phyloP scores from a whole-genome alignment of 2,888 invertebrate species.

The Sarcophaga caerulescens region DNA sequence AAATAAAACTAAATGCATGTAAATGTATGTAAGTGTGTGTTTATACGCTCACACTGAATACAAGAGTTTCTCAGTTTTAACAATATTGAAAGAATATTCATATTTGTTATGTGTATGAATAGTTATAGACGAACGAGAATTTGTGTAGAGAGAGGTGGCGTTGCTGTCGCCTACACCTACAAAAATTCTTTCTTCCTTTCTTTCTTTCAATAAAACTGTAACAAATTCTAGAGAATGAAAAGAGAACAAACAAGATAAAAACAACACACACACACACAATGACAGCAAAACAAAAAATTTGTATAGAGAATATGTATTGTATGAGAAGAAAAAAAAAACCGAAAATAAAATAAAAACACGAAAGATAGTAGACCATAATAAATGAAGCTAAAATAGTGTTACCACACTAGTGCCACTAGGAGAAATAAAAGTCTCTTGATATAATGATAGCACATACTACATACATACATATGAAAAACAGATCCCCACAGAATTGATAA shows the following conservation, averaged over 20 bases:
- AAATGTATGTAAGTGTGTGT: background rate
- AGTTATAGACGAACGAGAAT: background rate
- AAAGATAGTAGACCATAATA: constrained; percentile 70
- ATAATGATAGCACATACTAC: constrained; percentile 22
- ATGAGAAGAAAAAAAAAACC: background rate
- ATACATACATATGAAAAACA: background rate
- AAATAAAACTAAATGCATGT: background rate
- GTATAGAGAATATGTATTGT: background rate
- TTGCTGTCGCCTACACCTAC: constrained; percentile 17
- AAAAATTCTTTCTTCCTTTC: constrained; percentile 20
- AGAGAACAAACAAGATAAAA: constrained; percentile 39
- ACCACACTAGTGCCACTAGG: constrained; percentile 64
- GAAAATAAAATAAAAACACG: constrained; percentile 47
- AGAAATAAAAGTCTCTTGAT: constrained; percentile 10
- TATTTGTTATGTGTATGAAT: background rate
- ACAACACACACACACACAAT: background rate
- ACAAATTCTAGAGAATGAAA: constrained; percentile 43
- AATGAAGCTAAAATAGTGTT: constrained; percentile 74
- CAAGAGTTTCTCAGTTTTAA: background rate
- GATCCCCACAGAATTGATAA: too few species aligned
- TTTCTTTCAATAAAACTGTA: constrained; percentile 19
- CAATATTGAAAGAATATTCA: constrained; percentile 32
- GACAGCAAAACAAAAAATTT: background rate
- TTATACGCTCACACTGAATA: background rate
- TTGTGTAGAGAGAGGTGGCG: background rate